Conservation (phyloP, 2,797 vertebrate species). For the Peromyscus melanophrys region DNA sequence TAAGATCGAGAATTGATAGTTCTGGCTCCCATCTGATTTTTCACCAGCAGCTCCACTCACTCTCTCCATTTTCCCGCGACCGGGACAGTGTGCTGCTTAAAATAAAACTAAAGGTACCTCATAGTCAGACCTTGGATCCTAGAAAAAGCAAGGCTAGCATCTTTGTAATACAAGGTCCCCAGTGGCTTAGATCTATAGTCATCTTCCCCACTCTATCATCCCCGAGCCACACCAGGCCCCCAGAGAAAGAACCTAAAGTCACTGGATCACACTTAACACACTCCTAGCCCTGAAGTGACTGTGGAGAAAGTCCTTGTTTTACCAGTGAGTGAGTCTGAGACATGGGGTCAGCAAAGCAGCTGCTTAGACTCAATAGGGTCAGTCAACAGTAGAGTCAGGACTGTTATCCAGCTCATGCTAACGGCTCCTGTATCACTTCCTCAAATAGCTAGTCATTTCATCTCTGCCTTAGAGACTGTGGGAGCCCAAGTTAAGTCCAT, state of each 20-base stretch:
- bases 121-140: conserved; percentile 13
- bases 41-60: conserved; percentile 46
- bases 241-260: background rate
- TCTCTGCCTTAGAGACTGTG: conserved; percentile 27
- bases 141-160: conserved; percentile 5
- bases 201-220: background rate
- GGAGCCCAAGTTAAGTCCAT: conserved; percentile 50
- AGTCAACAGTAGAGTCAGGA: background rate
- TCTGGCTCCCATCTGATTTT: conserved; percentile 71
- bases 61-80: background rate
- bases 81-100: conserved; percentile 25
- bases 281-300: background rate
- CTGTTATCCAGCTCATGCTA: conserved; percentile 49
- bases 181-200: background rate
- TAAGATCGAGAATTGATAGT: conserved; percentile 76
- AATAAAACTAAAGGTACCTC: conserved; percentile 44
- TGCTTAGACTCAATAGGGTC: background rate
- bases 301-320: background rate
- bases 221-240: background rate
- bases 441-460: conserved; percentile 25
- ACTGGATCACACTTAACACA: background rate
- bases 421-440: conserved; percentile 23
- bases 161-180: background rate
- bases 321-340: conserved; percentile 31
- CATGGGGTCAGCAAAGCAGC: background rate